phyloP scores from a whole-genome alignment of 2,888 invertebrate genomes.

The Polydrusus pterygomalis region DNA sequence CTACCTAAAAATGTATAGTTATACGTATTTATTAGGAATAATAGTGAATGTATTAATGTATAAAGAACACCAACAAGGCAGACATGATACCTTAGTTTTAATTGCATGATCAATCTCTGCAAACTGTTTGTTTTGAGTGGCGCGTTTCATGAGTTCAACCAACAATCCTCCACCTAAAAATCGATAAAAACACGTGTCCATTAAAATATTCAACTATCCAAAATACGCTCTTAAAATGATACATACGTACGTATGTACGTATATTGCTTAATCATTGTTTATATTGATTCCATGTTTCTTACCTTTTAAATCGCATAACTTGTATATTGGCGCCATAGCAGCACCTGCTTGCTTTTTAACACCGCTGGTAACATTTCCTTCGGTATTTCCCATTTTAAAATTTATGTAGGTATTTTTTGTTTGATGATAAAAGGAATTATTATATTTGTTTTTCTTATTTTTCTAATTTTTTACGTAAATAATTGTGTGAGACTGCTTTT shows the following conservation, averaged over 20 bases:
- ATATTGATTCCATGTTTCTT: no score
- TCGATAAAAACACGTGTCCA: background rate
- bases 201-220: no score
- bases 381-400: slow-evolving; percentile 85
- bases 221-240: no score
- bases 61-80: background rate
- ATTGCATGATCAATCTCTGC: slow-evolving; percentile 95
- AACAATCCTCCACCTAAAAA: slow-evolving; percentile 89
- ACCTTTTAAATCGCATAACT: slow-evolving; percentile 93
- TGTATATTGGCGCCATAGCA: slow-evolving; percentile 88
- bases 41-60: no score
- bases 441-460: no score
- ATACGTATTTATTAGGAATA: background rate
- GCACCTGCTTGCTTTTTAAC: slow-evolving; percentile 96
- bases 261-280: no score
- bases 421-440: no score
- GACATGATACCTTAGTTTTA: slow-evolving; percentile 83
- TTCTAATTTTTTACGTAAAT: no score
- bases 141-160: slow-evolving; percentile 94
- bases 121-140: slow-evolving; percentile 91
- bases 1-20: slow-evolving; percentile 76
- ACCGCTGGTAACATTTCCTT: slow-evolving; percentile 93
- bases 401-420: no score
- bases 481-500: no score
- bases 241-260: no score